Evolutionary conservation across 2,888 invertebrate genomes (phyloP), one percentile per base, ranked within the genome.

Genomic region (Meteorus colon): DNA sequence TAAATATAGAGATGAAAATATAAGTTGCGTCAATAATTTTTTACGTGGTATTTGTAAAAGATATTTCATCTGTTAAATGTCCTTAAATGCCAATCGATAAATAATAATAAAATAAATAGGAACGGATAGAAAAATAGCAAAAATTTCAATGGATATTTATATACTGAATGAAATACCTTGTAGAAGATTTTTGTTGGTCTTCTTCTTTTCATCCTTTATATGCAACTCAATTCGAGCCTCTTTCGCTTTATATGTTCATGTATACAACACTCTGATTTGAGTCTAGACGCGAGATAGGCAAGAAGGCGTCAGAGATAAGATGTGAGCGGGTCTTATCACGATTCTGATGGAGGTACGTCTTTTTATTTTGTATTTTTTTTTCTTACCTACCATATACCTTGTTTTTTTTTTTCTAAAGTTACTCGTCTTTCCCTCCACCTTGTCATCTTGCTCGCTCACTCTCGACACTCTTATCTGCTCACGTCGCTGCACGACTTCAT

Each of bases 221-320:
- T 51, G 19, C 55, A 55, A 4, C 48, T 48, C 19, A 24, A 55
- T 55, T 55, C 55, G 16, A 48, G 41, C 41, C 16, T n/a, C 48
- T 48, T 6, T 16, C 16, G n/a, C n/a, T 48, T 48, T 48, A 48
- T 48, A n/a, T 48, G 2, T 48, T n/a, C n/a, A 55, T 55, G n/a
- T 51, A 19, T 29, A 51, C 55, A 51, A 29, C 34, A 51, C 55
- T 29, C 65, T 51, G 70, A 71, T 60, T 65, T 2, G 8, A 37
- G 75, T 71, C 75, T 70, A 75, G 71, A 75, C 70, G 60, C 55
- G 59, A 55, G 55, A 71, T 75, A 75, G 75, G 75, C 66, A 70
- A 65, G 27, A 60, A 70, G 70, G 65, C 71, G 75, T 75, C 71
- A 55, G 75, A 66, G 75, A 75, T 75, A 75, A 75, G 70, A 65